Evolutionary conservation across 1,140 invertebrate species (phyloP).

Genomic region (Drosophila setifemur): DNA sequence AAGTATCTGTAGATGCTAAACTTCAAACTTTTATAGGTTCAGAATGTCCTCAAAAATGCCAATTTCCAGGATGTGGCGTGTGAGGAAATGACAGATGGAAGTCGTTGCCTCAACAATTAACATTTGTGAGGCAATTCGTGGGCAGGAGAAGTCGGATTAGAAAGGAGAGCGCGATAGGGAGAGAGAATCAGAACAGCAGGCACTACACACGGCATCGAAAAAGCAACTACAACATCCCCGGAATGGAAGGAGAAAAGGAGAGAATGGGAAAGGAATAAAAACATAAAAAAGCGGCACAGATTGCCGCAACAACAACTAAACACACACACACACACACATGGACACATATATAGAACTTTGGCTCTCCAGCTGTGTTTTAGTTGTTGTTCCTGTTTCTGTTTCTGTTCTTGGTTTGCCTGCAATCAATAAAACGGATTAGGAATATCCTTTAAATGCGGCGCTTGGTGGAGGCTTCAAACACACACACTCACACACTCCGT

Average conservation of each 20-base stretch:
- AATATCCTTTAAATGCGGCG: constrained; percentile 77
- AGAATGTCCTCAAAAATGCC: too few species aligned
- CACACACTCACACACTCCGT: constrained; percentile 4
- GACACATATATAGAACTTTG: constrained; percentile 6
- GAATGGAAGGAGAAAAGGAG: constrained; percentile 17
- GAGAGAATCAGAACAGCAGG: constrained; percentile 29
- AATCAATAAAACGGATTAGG: constrained; percentile 80
- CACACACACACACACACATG: constrained; percentile 21
- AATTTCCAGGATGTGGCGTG: too few species aligned
- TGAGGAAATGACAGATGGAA: constrained; percentile 3
- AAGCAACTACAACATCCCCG: constrained; percentile 60
- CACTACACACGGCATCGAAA: constrained; percentile 23
- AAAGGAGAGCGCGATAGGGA: too few species aligned
- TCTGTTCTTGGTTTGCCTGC: constrained; percentile 24
- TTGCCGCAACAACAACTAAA: constrained; percentile 65
- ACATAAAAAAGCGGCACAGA: constrained; percentile 70
- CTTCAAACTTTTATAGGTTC: too few species aligned
- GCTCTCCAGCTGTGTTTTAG: constrained; percentile 44
- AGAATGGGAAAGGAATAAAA: constrained; percentile 51
- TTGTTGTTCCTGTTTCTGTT: constrained; percentile 8
- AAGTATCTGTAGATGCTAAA: too few species aligned
- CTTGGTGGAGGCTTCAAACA: constrained; percentile 50
- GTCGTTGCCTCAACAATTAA: constrained; percentile 36
- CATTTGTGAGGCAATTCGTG: constrained; percentile 35
- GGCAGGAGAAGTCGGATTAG: constrained; percentile 31